Evolutionary conservation across 2,113 vertebrate species (phyloP).

Genomic region (Gobio gobio): DNA sequence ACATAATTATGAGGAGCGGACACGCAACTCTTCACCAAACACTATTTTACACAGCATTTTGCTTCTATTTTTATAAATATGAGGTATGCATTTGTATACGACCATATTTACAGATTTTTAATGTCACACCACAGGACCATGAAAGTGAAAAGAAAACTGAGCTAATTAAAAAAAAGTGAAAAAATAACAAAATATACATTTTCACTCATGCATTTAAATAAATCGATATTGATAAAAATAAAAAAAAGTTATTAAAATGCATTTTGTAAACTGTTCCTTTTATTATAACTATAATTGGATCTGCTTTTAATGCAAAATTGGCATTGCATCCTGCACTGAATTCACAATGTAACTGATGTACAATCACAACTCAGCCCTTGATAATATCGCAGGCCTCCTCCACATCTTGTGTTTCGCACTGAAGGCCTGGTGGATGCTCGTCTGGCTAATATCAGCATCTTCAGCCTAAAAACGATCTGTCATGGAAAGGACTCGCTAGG

Average conservation of each 20-base stretch:
- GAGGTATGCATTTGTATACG: background rate
- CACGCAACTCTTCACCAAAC: background rate
- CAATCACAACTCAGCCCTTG: background rate
- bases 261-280: background rate
- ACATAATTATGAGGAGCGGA: background rate
- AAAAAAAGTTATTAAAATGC: background rate
- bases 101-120: background rate
- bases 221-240: too few relatives aligned
- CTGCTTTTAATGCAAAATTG: background rate
- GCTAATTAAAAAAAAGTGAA: background rate
- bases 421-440: background rate
- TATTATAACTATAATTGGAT: background rate
- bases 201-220: background rate
- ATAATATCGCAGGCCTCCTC: background rate
- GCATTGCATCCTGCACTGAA: background rate
- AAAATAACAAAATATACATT: background rate
- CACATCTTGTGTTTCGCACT: background rate
- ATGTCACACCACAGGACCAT: background rate
- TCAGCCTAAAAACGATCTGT: background rate
- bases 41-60: background rate
- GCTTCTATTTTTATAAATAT: background rate
- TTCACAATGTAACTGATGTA: background rate
- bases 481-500: background rate
- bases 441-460: background rate
- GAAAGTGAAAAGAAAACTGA: too few relatives aligned